Conservation (phyloP, 2,888 invertebrate species). For the Mesorhabditis spiculigera region DNA sequence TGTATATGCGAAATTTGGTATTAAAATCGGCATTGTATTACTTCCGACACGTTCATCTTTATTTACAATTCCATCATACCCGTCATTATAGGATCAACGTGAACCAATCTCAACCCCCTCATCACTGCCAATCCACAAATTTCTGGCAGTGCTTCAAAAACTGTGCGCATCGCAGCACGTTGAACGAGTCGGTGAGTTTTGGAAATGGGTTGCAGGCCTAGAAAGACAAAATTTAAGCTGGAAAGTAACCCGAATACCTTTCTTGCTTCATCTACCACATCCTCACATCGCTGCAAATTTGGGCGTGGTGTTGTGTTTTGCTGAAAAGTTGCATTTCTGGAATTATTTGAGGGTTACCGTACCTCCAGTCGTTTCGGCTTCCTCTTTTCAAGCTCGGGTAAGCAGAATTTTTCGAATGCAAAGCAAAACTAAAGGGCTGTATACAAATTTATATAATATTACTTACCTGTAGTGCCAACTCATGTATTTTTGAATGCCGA, state of each 20-base stretch:
- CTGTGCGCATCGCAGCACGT: slow-evolving; percentile 38
- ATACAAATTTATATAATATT: too few species aligned
- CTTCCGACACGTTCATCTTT: too few species aligned
- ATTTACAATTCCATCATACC: too few species aligned
- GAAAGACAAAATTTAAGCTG: not conserved
- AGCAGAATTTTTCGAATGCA: slow-evolving; percentile 38
- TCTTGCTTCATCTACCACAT: slow-evolving; percentile 37
- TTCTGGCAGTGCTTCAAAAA: slow-evolving; percentile 41
- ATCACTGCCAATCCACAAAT: slow-evolving; percentile 39
- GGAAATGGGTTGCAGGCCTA: slow-evolving; percentile 42
- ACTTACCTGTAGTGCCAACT: not conserved
- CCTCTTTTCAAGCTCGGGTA: slow-evolving; percentile 23
- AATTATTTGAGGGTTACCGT: too few species aligned
- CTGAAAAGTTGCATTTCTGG: not conserved
- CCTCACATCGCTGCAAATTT: slow-evolving; percentile 34
- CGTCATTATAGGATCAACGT: too few species aligned
- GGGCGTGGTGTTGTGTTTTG: slow-evolving; percentile 19
- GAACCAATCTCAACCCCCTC: too few species aligned
- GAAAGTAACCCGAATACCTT: slow-evolving; percentile 18
- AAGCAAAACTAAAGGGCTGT: slow-evolving; percentile 32
- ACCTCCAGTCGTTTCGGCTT: not conserved
- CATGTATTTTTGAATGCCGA: not conserved
- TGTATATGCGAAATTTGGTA: too few species aligned
- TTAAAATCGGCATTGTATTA: too few species aligned
- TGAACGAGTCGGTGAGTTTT: slow-evolving; percentile 36